Conservation (phyloP, 2,888 invertebrate species). For the Oegoconia quadripuncta region DNA sequence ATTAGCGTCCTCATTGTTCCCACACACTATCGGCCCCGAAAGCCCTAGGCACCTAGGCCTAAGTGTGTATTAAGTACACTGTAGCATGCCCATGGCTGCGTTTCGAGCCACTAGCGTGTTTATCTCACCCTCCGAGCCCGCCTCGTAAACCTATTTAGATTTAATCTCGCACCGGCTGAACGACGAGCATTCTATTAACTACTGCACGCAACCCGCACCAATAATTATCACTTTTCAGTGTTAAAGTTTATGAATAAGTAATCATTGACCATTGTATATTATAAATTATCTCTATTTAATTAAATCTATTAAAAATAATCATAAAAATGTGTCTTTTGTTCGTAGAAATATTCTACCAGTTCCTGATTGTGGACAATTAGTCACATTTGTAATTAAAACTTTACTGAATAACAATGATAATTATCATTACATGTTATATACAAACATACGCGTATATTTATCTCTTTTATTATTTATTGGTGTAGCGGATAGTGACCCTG, state of each 20-base stretch:
- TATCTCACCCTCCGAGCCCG: slow-evolving; percentile 12
- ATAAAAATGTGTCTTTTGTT: background rate
- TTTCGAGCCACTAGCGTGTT: slow-evolving; percentile 9
- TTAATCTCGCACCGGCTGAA: slow-evolving; percentile 15
- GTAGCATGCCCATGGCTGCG: slow-evolving; percentile 1
- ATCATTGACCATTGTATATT: background rate
- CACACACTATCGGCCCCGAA: too few relatives aligned
- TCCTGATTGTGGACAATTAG: too few relatives aligned
- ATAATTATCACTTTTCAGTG: slow-evolving; percentile 9
- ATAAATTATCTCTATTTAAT: background rate
- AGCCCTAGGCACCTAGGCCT: too few relatives aligned
- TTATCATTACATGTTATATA: too few relatives aligned
- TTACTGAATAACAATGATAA: too few relatives aligned
- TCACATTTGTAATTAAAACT: too few relatives aligned
- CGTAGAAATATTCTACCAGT: too few relatives aligned
- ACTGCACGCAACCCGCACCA: slow-evolving; percentile 5
- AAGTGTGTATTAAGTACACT: background rate
- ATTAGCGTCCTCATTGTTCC: too few relatives aligned
- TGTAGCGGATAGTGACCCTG: too few relatives aligned
- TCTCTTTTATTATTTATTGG: too few relatives aligned
- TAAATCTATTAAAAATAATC: background rate
- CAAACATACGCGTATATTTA: too few relatives aligned
- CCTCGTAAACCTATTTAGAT: slow-evolving; percentile 22
- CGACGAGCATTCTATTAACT: slow-evolving; percentile 14
- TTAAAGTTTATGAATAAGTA: slow-evolving; percentile 5